Conservation (phyloP, 2,888 invertebrate genomes). For the Lasioglossum calceatum region DNA sequence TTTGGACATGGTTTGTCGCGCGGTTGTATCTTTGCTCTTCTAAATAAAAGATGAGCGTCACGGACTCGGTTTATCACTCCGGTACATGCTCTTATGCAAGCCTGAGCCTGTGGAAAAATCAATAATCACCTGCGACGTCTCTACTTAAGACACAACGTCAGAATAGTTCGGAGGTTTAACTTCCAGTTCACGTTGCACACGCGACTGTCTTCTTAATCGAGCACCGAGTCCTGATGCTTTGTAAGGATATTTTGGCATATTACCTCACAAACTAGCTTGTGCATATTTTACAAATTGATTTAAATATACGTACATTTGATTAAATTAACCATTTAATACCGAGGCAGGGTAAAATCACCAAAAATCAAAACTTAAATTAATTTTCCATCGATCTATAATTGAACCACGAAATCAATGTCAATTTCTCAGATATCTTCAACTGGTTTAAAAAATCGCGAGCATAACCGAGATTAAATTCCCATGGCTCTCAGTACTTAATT, state of each 20-base stretch:
- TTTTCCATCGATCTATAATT: neutral
- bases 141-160: conserved; percentile 39
- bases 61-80: conserved; percentile 32
- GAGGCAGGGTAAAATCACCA: neutral
- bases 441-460: neutral
- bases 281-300: neutral
- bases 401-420: neutral
- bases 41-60: conserved; percentile 47
- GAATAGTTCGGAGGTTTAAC: conserved; percentile 21
- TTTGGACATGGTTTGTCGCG: neutral
- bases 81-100: conserved; percentile 53
- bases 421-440: neutral
- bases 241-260: neutral
- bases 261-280: neutral
- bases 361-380: neutral
- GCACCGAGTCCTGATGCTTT: neutral
- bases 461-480: neutral
- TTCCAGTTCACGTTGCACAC: neutral
- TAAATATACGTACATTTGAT: neutral
- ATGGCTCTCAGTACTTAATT: neutral
- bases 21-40: conserved; percentile 38
- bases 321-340: neutral
- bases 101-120: conserved; percentile 46
- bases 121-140: conserved; percentile 62
- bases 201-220: neutral